Evolutionary conservation across 1,140 invertebrate genomes (phyloP), one percentile per base, ranked within the genome.

Genomic region (Stegodyphus dumicola): DNA sequence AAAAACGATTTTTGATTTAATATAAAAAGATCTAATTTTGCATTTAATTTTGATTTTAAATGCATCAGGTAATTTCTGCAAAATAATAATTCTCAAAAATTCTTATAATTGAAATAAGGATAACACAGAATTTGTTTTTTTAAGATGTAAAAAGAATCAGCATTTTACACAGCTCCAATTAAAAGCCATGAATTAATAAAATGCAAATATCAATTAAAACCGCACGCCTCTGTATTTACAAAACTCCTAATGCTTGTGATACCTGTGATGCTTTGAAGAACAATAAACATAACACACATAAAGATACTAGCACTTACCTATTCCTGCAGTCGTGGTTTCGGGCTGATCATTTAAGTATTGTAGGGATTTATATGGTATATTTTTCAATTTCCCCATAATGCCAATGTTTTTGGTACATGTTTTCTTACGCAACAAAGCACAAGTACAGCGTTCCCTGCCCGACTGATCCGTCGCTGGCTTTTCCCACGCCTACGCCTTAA

Each of bases 331-430:
- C 7, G 70, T 73, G 33, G 70, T 64, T 49, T 77, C 51, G 7
- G 67, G 64, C 52, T 73, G 67, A 33, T 78, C 69, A 65, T 86
- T 65, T n/a, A 77, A 70, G 73, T n/a, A 17, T 54, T 86, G 84
- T 52, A 77, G 33, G 15, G 84, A 77, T 73, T 86, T 86, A 48
- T 53, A 56, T 13, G 65, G 52, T 52, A 71, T 64, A 53, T 71
- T 53, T 48, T 86, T 86, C 33, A 51, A 52, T 77, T 77, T 86
- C 48, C 84, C 84, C 84, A 86, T 86, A 13, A 64, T 74, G 15
- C 10, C 56, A 60, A 33, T 33, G 56, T 11, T 60, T 60, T 11
- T 60, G 56, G 56, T 11, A 15, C 56, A 60, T 60, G 1, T 15
- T 60, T 60, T 60, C 9, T 11, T 60, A 0, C 56, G 9, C 56